Evolutionary conservation across 2,113 vertebrate genomes (phyloP).

Genomic region (Equus quagga): DNA sequence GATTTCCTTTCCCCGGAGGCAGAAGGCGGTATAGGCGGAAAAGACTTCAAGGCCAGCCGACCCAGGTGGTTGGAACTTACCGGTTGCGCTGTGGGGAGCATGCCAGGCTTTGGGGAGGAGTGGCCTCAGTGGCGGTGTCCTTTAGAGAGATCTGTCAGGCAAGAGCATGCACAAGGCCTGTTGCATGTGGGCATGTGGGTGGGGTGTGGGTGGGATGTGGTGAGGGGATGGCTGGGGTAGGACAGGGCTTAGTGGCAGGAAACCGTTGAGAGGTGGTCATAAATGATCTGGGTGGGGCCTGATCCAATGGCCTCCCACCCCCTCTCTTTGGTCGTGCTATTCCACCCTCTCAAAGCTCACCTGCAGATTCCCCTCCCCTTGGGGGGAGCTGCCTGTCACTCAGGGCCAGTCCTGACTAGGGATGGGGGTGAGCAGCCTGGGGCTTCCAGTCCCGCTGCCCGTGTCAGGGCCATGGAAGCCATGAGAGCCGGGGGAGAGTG

Average conservation of each 20-base stretch:
- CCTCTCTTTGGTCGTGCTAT: neutral
- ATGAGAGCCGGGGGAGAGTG: neutral
- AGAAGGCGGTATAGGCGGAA: neutral
- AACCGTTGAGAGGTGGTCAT: neutral
- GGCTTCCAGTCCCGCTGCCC: neutral
- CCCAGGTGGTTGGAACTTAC: neutral
- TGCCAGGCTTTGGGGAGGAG: neutral
- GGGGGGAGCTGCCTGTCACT: neutral
- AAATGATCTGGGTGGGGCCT: neutral
- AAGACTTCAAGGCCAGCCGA: neutral
- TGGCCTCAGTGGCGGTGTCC: neutral
- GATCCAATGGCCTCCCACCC: neutral
- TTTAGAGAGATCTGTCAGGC: neutral
- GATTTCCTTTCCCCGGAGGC: neutral
- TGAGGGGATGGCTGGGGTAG: rapidly evolving
- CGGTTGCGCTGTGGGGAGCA: neutral
- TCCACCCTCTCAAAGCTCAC: neutral
- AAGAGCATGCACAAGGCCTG: too few relatives aligned
- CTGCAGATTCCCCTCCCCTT: neutral
- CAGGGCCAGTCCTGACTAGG: too few relatives aligned
- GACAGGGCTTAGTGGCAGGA: neutral
- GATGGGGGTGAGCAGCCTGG: neutral
- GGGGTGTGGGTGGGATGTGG: rapidly evolving
- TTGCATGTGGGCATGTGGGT: rapidly evolving
- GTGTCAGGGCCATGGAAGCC: neutral